Percentiles rank a stretch among this genome's conserved stretches.
phyloP scores from a whole-genome alignment of 1,140 invertebrate species.

The Heliconius eleuchia region DNA sequence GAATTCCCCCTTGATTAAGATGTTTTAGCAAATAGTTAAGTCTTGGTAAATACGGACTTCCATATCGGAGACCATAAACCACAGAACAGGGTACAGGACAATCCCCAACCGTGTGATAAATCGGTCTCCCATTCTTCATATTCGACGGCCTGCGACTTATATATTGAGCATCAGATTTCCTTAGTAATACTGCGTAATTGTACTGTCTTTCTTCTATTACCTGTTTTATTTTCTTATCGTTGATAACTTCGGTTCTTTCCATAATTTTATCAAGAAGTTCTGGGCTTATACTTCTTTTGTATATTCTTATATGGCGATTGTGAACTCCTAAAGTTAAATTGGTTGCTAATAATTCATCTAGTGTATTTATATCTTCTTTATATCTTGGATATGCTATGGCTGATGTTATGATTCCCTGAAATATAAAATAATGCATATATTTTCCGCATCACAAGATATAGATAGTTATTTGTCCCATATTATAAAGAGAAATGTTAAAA shows the following conservation, averaged over 20 bases:
- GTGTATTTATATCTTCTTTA: conserved; percentile 59
- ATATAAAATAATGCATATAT: conserved; percentile 22
- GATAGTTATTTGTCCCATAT: not conserved
- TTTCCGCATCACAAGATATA: not conserved
- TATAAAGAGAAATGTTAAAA: not conserved
- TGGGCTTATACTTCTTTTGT: conserved; percentile 53
- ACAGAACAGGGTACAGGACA: conserved; percentile 71
- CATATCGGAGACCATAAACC: conserved; percentile 68
- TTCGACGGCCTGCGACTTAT: conserved; percentile 59
- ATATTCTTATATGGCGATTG: conserved; percentile 58
- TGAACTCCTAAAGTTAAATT: conserved; percentile 68
- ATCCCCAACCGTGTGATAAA: conserved; percentile 62
- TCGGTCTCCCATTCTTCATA: conserved; percentile 57
- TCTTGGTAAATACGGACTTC: conserved; percentile 65
- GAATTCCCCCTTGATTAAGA: conserved; percentile 65
- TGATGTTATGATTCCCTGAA: conserved; percentile 71
- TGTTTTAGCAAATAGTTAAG: conserved; percentile 58
- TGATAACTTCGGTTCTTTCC: conserved; percentile 56
- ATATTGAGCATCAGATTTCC: conserved; percentile 59
- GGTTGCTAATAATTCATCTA: conserved; percentile 50
- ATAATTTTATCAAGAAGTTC: conserved; percentile 45
- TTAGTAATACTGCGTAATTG: conserved; percentile 64
- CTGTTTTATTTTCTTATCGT: conserved; percentile 60
- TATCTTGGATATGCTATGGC: conserved; percentile 72
- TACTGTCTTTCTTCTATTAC: conserved; percentile 59